Conservation (phyloP, 2,113 vertebrate genomes). For the Romanogobio albipinnatus region DNA sequence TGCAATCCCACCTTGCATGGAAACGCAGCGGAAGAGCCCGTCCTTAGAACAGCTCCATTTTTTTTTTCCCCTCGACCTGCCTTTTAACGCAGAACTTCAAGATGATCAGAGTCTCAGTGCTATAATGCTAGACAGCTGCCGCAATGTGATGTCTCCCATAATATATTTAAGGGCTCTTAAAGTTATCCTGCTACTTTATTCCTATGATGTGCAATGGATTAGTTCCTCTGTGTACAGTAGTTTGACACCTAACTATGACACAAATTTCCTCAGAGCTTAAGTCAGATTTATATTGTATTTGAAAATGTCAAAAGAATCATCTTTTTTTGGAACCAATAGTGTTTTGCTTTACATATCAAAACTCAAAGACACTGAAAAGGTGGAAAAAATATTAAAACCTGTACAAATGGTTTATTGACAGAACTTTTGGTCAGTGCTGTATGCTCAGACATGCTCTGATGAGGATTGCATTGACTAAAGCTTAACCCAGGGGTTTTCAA, state of each 20-base stretch:
- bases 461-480: conserved; percentile 4
- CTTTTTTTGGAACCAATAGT: background rate
- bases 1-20: background rate
- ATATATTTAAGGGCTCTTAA: conserved; percentile 17
- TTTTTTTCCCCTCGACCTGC: background rate
- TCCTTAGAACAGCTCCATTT: background rate
- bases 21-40: background rate
- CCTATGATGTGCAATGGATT: conserved; percentile 10
- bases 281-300: background rate
- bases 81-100: conserved; percentile 28
- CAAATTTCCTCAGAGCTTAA: background rate
- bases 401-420: background rate
- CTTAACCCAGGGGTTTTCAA: no score
- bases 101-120: conserved; percentile 2
- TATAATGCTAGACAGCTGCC: conserved; percentile 18
- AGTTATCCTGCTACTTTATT: conserved; percentile 8
- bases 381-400: background rate
- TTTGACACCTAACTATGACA: background rate
- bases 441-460: background rate
- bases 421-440: background rate
- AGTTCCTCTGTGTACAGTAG: background rate
- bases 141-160: conserved; percentile 10
- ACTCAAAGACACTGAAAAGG: background rate
- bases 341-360: background rate
- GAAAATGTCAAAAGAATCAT: background rate